Conservation (phyloP, 2,797 vertebrate genomes). For the Anniella stebbinsi region DNA sequence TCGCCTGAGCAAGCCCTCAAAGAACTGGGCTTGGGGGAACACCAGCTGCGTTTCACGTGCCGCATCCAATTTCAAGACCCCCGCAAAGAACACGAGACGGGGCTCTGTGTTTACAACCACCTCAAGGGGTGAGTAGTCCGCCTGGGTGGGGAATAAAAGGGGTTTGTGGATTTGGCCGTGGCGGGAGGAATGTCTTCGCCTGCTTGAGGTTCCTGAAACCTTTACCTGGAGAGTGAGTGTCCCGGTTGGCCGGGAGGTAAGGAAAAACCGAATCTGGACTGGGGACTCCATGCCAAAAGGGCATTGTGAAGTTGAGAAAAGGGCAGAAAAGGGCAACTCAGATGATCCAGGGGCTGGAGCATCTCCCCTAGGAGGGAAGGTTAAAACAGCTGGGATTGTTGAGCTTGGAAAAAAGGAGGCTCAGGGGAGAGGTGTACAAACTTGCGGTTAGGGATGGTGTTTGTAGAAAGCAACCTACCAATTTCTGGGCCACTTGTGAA, state of each 20-base stretch:
- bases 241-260: background rate
- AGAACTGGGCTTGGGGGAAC: conserved; percentile 93
- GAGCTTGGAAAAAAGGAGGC: too few relatives aligned
- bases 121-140: conserved; percentile 85
- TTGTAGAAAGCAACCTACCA: background rate
- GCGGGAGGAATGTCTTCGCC: background rate
- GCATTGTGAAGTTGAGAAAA: too few relatives aligned
- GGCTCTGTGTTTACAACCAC: conserved; percentile 89
- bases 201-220: background rate
- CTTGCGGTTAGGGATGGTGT: too few relatives aligned
- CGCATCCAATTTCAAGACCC: conserved; percentile 93
- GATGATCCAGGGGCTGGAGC: too few relatives aligned
- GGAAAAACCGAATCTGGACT: background rate
- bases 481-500: background rate
- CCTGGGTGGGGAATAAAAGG: too few relatives aligned
- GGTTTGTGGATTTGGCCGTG: too few relatives aligned
- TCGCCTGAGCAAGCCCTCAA: conserved; percentile 95
- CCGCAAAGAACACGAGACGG: conserved; percentile 91
- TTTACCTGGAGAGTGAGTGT: background rate
- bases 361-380: too few relatives aligned
- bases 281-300: too few relatives aligned
- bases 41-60: conserved; percentile 96
- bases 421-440: too few relatives aligned
- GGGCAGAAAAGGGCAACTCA: too few relatives aligned
- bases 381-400: too few relatives aligned